Evolutionary conservation across 2,797 vertebrate species (phyloP).

Genomic region (Onychomys torridus): DNA sequence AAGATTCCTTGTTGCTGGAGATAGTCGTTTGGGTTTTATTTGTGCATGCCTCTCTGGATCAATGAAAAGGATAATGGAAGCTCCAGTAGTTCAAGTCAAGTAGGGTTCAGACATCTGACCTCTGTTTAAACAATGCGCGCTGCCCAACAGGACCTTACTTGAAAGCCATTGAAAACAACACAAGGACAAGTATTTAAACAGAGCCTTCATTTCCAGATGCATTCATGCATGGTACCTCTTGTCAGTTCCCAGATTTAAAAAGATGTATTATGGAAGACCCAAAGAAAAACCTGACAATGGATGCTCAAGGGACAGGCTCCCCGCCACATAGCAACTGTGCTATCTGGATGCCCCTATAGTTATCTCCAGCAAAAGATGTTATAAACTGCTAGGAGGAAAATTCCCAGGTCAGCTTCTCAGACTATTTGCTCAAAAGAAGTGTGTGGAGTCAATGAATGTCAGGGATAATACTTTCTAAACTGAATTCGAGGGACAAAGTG

Average conservation of each 20-base stretch:
- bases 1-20: conserved; percentile 84
- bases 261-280: neutral
- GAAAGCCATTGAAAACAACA: neutral
- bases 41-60: conserved; percentile 80
- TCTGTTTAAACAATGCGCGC: conserved; percentile 23
- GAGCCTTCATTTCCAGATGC: neutral
- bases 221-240: neutral
- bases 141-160: neutral
- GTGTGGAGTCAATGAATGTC: neutral
- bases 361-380: neutral
- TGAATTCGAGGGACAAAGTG: neutral
- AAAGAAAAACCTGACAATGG: neutral
- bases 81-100: conserved; percentile 72
- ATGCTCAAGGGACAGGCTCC: neutral
- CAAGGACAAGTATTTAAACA: neutral
- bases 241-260: conserved; percentile 11
- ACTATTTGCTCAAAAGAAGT: neutral
- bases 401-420: neutral
- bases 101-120: conserved; percentile 66
- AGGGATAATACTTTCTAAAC: neutral
- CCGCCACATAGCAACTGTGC: neutral
- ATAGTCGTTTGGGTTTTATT: conserved; percentile 81
- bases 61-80: conserved; percentile 79
- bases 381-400: neutral
- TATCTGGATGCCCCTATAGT: neutral